Evolutionary conservation across 2,113 vertebrate genomes (phyloP).

Genomic region (Vulpes vulpes): DNA sequence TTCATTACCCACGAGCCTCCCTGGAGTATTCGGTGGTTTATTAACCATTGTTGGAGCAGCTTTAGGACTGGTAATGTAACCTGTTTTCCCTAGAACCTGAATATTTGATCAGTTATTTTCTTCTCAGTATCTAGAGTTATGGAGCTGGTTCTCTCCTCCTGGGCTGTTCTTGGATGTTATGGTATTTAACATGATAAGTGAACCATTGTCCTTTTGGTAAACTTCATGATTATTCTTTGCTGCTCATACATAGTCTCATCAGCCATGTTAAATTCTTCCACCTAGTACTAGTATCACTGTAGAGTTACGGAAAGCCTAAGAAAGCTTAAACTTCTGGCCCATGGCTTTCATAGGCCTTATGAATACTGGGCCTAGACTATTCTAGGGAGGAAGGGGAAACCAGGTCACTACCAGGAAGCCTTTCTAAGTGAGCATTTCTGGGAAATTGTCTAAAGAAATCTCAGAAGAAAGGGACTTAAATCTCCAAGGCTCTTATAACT

Average conservation of each 20-base stretch:
- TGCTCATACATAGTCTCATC: not conserved
- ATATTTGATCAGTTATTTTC: slow-evolving; percentile 56
- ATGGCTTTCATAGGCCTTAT: not conserved
- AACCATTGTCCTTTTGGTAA: not conserved
- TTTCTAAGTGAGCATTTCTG: not conserved
- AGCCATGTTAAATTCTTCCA: not conserved
- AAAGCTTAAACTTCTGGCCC: not conserved
- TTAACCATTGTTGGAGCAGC: not conserved
- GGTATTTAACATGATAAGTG: not conserved
- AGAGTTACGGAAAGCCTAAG: not conserved
- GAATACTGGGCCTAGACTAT: not conserved
- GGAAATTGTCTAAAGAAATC: not conserved
- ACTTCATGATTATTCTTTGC: slow-evolving; percentile 45
- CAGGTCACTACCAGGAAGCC: not conserved
- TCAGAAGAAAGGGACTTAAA: slow-evolving; percentile 9
- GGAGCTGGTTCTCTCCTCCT: not conserved
- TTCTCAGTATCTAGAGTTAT: slow-evolving; percentile 33
- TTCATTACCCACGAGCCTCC: slow-evolving; percentile 25
- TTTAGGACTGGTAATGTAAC: not conserved
- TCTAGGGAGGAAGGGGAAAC: not conserved
- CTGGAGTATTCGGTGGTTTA: slow-evolving; percentile 28
- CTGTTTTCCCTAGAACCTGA: slow-evolving; percentile 47
- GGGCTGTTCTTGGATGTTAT: not conserved
- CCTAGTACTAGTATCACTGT: not conserved
- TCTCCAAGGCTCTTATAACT: not conserved